phyloP scores from a whole-genome alignment of 2,797 vertebrate species.

The Girardinus metallicus region DNA sequence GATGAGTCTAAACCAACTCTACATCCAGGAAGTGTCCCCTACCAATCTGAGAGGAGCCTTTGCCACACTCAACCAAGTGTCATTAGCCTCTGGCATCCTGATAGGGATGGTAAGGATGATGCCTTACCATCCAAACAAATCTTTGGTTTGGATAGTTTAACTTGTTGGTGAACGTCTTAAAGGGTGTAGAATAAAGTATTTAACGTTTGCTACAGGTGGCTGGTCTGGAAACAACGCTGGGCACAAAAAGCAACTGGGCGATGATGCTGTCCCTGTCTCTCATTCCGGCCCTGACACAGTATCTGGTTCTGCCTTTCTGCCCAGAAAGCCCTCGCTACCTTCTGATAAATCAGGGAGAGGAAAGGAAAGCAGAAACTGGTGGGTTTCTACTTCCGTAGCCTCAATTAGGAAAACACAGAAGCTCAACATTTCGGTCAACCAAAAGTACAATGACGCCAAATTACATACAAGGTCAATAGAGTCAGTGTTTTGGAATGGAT shows the following conservation, averaged over 20 bases:
- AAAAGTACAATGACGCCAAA: background rate
- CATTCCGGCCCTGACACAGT: constrained; percentile 79
- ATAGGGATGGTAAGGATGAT: constrained; percentile 78
- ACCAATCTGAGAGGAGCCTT: constrained; percentile 82
- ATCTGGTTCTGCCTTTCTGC: constrained; percentile 80
- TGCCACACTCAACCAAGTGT: constrained; percentile 84
- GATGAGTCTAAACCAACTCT: constrained; percentile 84
- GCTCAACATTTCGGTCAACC: background rate
- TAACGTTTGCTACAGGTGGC: constrained; percentile 69
- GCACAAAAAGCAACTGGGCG: constrained; percentile 77
- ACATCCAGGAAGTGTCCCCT: constrained; percentile 84
- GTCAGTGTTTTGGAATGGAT: background rate
- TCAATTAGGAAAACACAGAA: background rate
- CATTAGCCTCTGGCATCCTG: constrained; percentile 79
- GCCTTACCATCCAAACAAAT: too few relatives aligned
- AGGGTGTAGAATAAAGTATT: background rate
- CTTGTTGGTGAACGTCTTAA: too few relatives aligned
- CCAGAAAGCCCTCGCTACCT: constrained; percentile 83
- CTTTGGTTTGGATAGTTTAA: background rate
- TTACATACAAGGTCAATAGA: background rate
- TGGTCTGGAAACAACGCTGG: constrained; percentile 79
- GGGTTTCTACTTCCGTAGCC: constrained; percentile 30
- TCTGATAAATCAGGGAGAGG: constrained; percentile 77
- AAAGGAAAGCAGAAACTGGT: constrained; percentile 76
- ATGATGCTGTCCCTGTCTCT: constrained; percentile 83